Evolutionary conservation across 2,888 invertebrate genomes (phyloP).

Genomic region (Horisme vitalbata): DNA sequence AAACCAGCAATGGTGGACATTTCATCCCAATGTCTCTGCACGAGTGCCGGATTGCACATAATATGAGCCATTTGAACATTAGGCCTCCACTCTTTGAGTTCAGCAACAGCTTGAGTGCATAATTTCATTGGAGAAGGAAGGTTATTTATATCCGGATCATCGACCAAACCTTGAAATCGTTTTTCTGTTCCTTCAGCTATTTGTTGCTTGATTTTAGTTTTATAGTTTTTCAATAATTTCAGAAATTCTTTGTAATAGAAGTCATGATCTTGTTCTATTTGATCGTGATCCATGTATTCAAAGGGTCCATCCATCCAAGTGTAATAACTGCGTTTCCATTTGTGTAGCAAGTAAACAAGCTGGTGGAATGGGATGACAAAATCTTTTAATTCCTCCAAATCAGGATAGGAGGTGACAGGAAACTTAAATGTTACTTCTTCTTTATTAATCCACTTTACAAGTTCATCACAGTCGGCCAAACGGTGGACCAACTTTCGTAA

Average conservation of each 20-base stretch:
- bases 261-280: conserved; percentile 91
- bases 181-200: conserved; percentile 85
- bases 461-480: conserved; percentile 88
- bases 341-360: conserved; percentile 84
- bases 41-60: conserved; percentile 93
- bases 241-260: conserved; percentile 91
- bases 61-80: conserved; percentile 92
- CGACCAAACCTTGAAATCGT: conserved; percentile 85
- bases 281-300: conserved; percentile 89
- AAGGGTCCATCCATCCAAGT: conserved; percentile 97
- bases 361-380: conserved; percentile 87
- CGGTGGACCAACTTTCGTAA: conserved; percentile 89
- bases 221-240: conserved; percentile 90
- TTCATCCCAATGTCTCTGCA: conserved; percentile 92
- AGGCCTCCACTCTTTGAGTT: conserved; percentile 88
- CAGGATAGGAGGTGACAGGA: conserved; percentile 88
- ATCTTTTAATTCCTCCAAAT: conserved; percentile 89
- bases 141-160: conserved; percentile 90
- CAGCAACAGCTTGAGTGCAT: conserved; percentile 83
- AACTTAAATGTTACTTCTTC: conserved; percentile 95
- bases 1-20: conserved; percentile 92
- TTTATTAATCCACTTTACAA: conserved; percentile 93
- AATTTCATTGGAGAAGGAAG: conserved; percentile 92
- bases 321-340: conserved; percentile 91
- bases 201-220: conserved; percentile 89